Base-by-base conservation (phyloP, 2,113 vertebrate species). In the Lophotis ruficrista region DNA sequence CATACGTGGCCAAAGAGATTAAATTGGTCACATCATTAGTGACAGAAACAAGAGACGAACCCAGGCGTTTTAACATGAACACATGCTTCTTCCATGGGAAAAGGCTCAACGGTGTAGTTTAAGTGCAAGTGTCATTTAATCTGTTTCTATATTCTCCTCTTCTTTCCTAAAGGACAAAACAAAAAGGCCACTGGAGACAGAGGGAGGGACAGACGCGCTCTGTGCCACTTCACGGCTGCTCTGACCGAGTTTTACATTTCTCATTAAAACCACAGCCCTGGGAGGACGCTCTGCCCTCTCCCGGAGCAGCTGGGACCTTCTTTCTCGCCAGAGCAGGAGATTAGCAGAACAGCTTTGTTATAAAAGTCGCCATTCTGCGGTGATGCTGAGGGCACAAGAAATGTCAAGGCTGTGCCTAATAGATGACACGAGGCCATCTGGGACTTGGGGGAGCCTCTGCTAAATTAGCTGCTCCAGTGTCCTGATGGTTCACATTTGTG, bases 1-100 rank as follows among this genome's bases (percentile, higher is more conserved):
- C 91, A 91, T 17, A 60, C 7, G 0, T 19, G 72, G 80, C 78
- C 41, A 5, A 54, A 79, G 90, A 93, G 95, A 89, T 96, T 79
- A 95, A 57, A 75, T 56, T 23, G 93, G 81, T 76, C 65, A 53
- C 70, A 43, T 0, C 61, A 81, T 60, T 76, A 91, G 89, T 30
- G 87, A 89, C 53, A 95, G 80, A 51, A 80, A 30, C 0, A 68
- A 83, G 86, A 61, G 61, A 38, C 5, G 5, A 93, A 35, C 27
- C 45, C 62, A 9, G 35, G 87, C 13, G 0, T 47, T 73, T 11
- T 37, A 35, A 43, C 19, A 30, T 2, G n/a, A 76, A 61, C 9
- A 1, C 79, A 17, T 1, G 28, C 31, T 30, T 19, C 68, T 51
- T 5, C 25, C 0, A 0, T 58, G 56, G 45, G 33, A 30, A 51